Evolutionary conservation across 2,797 vertebrate genomes (phyloP).

Genomic region (Carduelis carduelis): DNA sequence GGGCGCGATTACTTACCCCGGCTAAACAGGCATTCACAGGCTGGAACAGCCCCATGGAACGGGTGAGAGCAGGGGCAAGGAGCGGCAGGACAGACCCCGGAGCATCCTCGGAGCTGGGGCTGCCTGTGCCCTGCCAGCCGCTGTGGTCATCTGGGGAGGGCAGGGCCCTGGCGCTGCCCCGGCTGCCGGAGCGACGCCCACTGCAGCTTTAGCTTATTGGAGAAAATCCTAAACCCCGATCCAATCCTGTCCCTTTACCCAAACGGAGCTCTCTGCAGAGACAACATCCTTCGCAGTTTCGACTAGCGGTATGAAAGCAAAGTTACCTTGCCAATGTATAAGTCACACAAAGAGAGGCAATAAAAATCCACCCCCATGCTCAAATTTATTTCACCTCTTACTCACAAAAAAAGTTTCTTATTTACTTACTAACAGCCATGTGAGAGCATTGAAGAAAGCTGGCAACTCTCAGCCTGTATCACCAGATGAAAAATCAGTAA

Average conservation of each 20-base stretch:
- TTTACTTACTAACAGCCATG: not conserved
- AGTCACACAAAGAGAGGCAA: not conserved
- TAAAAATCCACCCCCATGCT: not conserved
- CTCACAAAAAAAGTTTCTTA: not conserved
- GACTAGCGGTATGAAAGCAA: constrained; percentile 9
- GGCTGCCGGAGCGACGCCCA: constrained; percentile 67
- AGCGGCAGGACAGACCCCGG: not conserved
- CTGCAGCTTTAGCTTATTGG: constrained; percentile 76
- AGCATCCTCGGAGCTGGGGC: constrained; percentile 36
- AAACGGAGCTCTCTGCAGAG: constrained; percentile 67
- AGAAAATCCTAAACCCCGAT: constrained; percentile 67
- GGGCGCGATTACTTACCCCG: not conserved
- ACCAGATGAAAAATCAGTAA: not conserved
- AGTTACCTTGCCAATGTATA: not conserved
- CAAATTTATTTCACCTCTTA: not conserved
- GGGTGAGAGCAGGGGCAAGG: not conserved
- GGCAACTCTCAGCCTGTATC: not conserved
- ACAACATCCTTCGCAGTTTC: constrained; percentile 59
- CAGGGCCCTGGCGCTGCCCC: constrained; percentile 47
- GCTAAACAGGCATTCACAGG: not conserved
- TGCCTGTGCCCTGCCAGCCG: not conserved
- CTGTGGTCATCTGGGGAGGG: constrained; percentile 66
- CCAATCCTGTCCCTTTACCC: constrained; percentile 70
- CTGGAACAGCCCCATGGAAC: not conserved
- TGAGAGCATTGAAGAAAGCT: not conserved